Evolutionary conservation across 1,140 invertebrate species (phyloP).

Genomic region (Adoxophyes honmai): DNA sequence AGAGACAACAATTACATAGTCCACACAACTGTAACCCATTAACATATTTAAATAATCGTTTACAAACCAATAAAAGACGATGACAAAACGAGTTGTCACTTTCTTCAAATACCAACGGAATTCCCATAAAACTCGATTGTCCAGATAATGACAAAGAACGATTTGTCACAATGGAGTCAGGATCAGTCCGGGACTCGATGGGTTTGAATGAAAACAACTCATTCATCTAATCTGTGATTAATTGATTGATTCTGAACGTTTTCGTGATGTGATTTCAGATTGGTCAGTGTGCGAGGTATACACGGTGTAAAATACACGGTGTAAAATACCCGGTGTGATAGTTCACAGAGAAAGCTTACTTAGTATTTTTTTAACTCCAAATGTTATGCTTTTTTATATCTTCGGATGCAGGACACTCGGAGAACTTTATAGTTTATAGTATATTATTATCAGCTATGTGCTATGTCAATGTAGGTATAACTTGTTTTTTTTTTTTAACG

Average conservation of each 20-base stretch:
- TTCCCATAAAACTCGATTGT: slow-evolving; percentile 13
- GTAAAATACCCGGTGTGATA: no score
- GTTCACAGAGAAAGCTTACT: no score
- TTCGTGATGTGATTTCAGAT: neutral
- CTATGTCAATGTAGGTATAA: no score
- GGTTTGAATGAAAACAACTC: slow-evolving; percentile 3
- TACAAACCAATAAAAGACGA: slow-evolving; percentile 11
- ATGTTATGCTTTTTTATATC: no score
- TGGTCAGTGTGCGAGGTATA: slow-evolving; percentile 5
- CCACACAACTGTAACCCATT: no score
- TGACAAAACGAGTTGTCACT: slow-evolving; percentile 4
- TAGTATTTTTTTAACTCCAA: no score
- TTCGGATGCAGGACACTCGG: no score
- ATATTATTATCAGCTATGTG: no score
- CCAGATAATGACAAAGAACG: slow-evolving; percentile 3
- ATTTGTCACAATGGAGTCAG: slow-evolving; percentile 11
- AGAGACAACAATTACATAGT: no score
- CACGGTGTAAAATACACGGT: no score
- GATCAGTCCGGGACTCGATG: slow-evolving; percentile 3
- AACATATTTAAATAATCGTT: slow-evolving; percentile 5
- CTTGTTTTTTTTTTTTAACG: no score
- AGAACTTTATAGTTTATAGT: no score
- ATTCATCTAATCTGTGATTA: slow-evolving; percentile 11
- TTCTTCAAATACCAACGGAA: neutral
- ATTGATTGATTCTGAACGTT: slow-evolving; percentile 4